These are phyloP conservation scores for Slavum lentiscoides DNA, from an alignment of 2,888 invertebrate genomes.

Conservation along the genomic window DNA sequence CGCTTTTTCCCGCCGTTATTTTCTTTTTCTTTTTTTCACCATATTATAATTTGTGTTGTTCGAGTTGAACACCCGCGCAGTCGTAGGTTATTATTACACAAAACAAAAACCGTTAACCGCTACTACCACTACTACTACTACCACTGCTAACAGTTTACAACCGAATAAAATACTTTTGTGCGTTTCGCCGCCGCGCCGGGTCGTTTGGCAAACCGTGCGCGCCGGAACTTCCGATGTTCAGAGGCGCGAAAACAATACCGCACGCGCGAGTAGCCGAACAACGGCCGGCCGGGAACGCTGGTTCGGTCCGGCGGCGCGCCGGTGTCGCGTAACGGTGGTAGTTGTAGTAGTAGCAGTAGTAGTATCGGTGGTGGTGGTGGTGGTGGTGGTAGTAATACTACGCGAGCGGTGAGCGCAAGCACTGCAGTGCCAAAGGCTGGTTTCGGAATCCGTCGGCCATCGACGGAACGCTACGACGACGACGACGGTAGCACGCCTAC, in stretches of 20 bases:
- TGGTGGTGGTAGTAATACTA: neutral
- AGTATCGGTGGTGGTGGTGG: neutral
- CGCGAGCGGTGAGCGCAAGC: neutral
- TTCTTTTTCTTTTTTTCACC: too few relatives aligned
- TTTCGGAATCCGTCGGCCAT: constrained; percentile 20
- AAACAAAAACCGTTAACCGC: too few relatives aligned
- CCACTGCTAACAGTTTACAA: too few relatives aligned
- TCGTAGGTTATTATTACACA: too few relatives aligned
- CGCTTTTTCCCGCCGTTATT: too few relatives aligned
- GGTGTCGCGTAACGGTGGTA: neutral
- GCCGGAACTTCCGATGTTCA: constrained; percentile 34
- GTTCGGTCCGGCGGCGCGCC: constrained; percentile 18
- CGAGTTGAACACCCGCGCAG: too few relatives aligned
- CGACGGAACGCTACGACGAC: constrained; percentile 10
- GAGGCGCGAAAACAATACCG: constrained; percentile 35
- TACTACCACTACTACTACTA: too few relatives aligned
- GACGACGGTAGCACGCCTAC: neutral
- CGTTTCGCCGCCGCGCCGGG: neutral
- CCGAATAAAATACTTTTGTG: too few relatives aligned
- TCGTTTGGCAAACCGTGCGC: constrained; percentile 13
- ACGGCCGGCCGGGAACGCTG: constrained; percentile 24
- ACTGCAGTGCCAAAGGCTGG: constrained; percentile 19
- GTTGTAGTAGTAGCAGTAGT: neutral
- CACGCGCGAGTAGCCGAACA: constrained; percentile 30
- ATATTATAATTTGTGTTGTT: too few relatives aligned